Conservation (phyloP, 1,140 invertebrate species). For the Chelonus insularis region DNA sequence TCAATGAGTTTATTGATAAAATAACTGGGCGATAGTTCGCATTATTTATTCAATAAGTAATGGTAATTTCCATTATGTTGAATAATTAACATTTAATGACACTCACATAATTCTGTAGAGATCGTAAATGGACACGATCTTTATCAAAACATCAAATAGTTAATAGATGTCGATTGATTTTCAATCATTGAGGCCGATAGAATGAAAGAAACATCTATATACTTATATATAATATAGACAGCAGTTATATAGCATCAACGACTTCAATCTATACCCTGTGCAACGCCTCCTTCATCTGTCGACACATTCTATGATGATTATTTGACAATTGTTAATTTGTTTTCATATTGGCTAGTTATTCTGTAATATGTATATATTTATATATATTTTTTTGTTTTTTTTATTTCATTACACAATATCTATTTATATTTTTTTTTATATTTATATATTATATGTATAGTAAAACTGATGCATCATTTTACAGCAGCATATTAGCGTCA, state of each 20-base stretch:
- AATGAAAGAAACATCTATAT: slow-evolving; percentile 58
- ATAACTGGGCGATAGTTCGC: neutral
- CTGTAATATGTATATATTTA: slow-evolving; percentile 44
- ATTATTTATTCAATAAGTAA: neutral
- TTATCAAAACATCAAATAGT: slow-evolving; percentile 27
- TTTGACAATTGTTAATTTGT: slow-evolving; percentile 5
- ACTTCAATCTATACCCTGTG: slow-evolving; percentile 62
- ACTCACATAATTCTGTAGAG: slow-evolving; percentile 8
- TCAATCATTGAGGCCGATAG: slow-evolving; percentile 55
- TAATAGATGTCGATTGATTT: slow-evolving; percentile 35
- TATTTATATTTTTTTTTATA: slow-evolving; percentile 48
- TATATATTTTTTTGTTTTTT: no score
- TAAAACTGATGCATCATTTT: slow-evolving; percentile 48
- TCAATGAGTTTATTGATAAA: slow-evolving; percentile 16
- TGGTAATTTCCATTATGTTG: neutral
- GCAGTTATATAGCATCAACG: slow-evolving; percentile 46
- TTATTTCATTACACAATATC: slow-evolving; percentile 26
- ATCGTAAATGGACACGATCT: no score
- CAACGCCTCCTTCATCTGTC: slow-evolving; percentile 49
- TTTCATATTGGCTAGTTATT: slow-evolving; percentile 29
- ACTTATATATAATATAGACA: slow-evolving; percentile 56
- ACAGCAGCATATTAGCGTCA: slow-evolving; percentile 45
- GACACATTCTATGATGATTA: slow-evolving; percentile 49
- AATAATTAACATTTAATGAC: slow-evolving; percentile 12
- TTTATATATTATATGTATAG: slow-evolving; percentile 42